Evolutionary conservation across 2,797 vertebrate species (phyloP).

Genomic region (Microctenopoma stevenorrisi): DNA sequence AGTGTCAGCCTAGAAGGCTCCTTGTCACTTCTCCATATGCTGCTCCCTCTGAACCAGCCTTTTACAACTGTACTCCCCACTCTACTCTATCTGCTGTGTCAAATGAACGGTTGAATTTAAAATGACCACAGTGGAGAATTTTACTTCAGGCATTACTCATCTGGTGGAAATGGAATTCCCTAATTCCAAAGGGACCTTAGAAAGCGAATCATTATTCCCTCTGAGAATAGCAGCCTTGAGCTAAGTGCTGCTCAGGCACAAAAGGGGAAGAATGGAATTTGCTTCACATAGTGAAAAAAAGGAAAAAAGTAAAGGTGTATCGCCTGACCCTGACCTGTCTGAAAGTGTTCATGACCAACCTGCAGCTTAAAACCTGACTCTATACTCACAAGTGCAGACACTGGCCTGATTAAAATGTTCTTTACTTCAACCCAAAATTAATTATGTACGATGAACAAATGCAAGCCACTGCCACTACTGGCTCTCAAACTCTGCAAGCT

Average conservation of each 20-base stretch:
- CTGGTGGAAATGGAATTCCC: constrained; percentile 70
- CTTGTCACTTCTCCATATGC: constrained; percentile 67
- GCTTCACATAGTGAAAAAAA: constrained; percentile 49
- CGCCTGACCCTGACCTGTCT: constrained; percentile 31
- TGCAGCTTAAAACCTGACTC: constrained; percentile 19
- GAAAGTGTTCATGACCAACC: constrained; percentile 6
- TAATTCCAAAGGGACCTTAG: constrained; percentile 65
- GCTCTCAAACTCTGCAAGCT: constrained; percentile 30
- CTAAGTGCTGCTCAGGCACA: constrained; percentile 46
- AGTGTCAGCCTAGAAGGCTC: constrained; percentile 31
- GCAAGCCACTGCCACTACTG: constrained; percentile 38
- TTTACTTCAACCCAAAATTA: constrained; percentile 26
- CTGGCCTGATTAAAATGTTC: background rate
- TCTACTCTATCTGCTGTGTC: constrained; percentile 63
- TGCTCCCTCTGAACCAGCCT: constrained; percentile 52
- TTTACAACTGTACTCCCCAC: constrained; percentile 41
- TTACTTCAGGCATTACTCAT: constrained; percentile 71
- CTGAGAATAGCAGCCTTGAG: constrained; percentile 53
- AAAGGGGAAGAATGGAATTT: constrained; percentile 40
- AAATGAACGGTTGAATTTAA: constrained; percentile 64
- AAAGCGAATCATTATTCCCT: constrained; percentile 70
- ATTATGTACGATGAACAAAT: constrained; percentile 41
- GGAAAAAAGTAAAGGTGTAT: constrained; percentile 12
- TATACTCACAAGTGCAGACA: constrained; percentile 11
- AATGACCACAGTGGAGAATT: constrained; percentile 69